A percentile compares a stretch with the other conserved stretches of the same genome.
phyloP scores from a whole-genome alignment of 2,113 vertebrate genomes.

The Gymnobelideus leadbeateri region DNA sequence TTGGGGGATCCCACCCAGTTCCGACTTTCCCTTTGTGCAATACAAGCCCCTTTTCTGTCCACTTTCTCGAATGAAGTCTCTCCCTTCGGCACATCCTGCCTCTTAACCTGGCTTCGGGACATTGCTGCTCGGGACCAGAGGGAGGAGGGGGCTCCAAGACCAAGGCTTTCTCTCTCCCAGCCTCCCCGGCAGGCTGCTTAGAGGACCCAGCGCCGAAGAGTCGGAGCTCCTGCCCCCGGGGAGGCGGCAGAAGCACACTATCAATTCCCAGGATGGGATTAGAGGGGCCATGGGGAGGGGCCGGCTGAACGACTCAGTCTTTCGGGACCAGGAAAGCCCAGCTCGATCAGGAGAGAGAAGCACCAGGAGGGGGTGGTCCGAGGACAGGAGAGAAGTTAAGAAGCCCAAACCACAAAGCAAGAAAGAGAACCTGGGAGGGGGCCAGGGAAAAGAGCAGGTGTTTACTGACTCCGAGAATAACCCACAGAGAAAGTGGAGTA shows the following conservation, averaged over 20 bases:
- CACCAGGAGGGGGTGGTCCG: neutral
- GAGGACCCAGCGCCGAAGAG: neutral
- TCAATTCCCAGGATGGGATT: slow-evolving; percentile 74
- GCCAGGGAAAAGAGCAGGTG: slow-evolving; percentile 70
- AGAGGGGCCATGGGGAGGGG: slow-evolving; percentile 9
- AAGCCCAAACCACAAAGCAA: neutral
- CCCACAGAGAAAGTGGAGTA: neutral
- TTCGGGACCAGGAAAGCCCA: neutral
- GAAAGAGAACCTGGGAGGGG: neutral
- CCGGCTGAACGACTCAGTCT: neutral
- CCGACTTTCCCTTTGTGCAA: neutral
- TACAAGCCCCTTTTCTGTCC: neutral
- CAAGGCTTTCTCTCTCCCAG: neutral
- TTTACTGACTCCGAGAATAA: slow-evolving; percentile 20
- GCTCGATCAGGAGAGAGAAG: neutral
- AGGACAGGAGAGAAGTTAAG: neutral
- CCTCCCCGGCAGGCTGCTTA: neutral
- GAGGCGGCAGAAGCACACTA: slow-evolving; percentile 71
- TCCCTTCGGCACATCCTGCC: slow-evolving; percentile 10
- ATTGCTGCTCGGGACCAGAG: slow-evolving; percentile 6
- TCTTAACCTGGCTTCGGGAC: neutral
- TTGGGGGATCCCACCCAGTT: neutral
- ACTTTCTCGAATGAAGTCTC: neutral
- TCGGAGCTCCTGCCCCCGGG: slow-evolving; percentile 54
- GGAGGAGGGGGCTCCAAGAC: neutral